Conservation (phyloP, 2,888 invertebrate species). For the Hylaea fasciaria region DNA sequence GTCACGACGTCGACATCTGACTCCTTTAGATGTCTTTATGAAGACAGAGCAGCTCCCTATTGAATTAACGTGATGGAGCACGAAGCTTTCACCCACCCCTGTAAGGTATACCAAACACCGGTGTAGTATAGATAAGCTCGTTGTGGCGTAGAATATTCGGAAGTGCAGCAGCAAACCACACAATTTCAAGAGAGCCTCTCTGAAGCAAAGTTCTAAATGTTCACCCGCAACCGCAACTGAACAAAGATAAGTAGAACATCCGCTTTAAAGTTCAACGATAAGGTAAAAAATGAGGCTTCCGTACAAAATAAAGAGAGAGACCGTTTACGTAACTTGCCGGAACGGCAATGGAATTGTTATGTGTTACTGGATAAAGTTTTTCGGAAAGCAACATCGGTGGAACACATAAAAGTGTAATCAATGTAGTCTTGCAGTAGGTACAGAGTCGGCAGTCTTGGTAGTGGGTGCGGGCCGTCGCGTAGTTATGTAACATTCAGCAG, state of each 20-base stretch:
- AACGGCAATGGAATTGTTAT: constrained; percentile 39
- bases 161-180: too few relatives aligned
- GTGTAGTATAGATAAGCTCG: too few relatives aligned
- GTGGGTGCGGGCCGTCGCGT: constrained; percentile 62
- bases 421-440: constrained; percentile 62
- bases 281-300: neutral
- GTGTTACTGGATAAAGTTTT: constrained; percentile 46
- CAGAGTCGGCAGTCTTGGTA: constrained; percentile 42
- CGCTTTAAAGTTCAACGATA: too few relatives aligned
- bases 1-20: constrained; percentile 48
- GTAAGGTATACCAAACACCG: neutral
- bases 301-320: neutral
- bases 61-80: constrained; percentile 57
- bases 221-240: neutral
- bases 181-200: too few relatives aligned
- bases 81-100: constrained; percentile 20
- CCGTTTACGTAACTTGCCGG: constrained; percentile 35
- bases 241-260: neutral
- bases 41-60: constrained; percentile 51
- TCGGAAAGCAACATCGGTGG: constrained; percentile 47
- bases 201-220: too few relatives aligned
- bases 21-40: constrained; percentile 43
- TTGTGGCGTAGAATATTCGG: too few relatives aligned
- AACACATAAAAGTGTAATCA: constrained; percentile 47
- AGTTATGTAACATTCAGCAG: constrained; percentile 77